A percentile compares a stretch with the other conserved stretches of the same genome.
These are phyloP conservation scores for Pteronotus mesoamericanus DNA, from an alignment of 2,797 vertebrate genomes.

Conservation along the genomic window DNA sequence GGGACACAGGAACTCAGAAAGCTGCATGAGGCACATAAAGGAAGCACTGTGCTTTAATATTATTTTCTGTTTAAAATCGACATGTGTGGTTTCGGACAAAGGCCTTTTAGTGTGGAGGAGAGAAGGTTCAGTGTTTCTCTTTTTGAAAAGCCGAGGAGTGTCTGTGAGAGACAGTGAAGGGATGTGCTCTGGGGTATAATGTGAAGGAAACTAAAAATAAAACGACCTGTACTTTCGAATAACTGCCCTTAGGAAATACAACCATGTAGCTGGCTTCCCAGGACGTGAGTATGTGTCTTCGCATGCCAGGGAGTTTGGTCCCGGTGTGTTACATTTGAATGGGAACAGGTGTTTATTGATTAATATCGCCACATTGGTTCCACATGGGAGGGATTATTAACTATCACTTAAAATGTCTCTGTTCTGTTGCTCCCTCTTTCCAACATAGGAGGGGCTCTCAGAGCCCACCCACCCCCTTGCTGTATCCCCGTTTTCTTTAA, in stretches of 20 bases:
- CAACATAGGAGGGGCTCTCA: not conserved
- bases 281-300: not conserved
- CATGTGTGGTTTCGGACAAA: conserved; percentile 87
- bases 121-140: conserved; percentile 82
- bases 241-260: conserved; percentile 61
- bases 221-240: conserved; percentile 56
- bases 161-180: conserved; percentile 76
- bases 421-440: not conserved
- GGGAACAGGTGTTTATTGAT: conserved; percentile 71
- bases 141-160: conserved; percentile 62
- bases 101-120: conserved; percentile 84
- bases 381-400: not conserved
- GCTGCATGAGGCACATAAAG: conserved; percentile 84
- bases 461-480: not conserved
- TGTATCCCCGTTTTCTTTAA: not conserved
- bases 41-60: conserved; percentile 85
- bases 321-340: not conserved
- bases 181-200: conserved; percentile 63
- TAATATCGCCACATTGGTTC: not conserved
- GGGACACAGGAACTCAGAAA: conserved; percentile 83
- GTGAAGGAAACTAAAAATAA: conserved; percentile 67
- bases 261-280: not conserved
- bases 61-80: conserved; percentile 85
- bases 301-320: not conserved
- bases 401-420: not conserved